Evolutionary conservation across 2,888 invertebrate species (phyloP).

Genomic region (Unio pictorum): DNA sequence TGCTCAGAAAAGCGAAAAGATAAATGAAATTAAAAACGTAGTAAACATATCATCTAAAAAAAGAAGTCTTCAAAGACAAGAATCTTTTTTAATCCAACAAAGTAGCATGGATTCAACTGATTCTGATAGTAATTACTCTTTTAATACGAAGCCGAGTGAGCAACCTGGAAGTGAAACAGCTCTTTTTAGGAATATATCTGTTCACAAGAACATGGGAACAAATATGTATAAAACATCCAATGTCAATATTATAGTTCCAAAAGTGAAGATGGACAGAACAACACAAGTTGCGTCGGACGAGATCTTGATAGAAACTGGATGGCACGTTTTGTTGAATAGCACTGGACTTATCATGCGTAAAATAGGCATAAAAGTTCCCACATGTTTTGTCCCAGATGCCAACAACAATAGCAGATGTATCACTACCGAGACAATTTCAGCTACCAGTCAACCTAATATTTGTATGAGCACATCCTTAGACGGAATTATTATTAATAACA

Average conservation of each 20-base stretch:
- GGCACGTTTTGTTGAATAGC: conserved; percentile 13
- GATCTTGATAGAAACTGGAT: conserved; percentile 48
- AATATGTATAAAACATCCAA: conserved; percentile 3
- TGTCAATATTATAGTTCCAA: conserved; percentile 25
- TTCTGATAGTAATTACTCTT: neutral
- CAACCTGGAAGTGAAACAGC: neutral
- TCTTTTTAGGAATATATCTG: conserved; percentile 20
- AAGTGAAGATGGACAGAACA: conserved; percentile 28
- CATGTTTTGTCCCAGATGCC: no score
- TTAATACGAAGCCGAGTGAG: no score
- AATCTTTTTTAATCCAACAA: conserved; percentile 10
- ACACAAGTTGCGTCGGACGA: conserved; percentile 38
- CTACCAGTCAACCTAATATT: no score
- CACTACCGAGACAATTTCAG: neutral
- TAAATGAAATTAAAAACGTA: no score
- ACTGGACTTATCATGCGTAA: conserved; percentile 10
- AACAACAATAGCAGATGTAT: neutral
- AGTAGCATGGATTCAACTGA: conserved; percentile 17
- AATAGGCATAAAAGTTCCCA: conserved; percentile 17
- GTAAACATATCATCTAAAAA: neutral
- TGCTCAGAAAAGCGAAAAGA: no score
- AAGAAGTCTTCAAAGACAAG: conserved; percentile 12
- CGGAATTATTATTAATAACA: no score
- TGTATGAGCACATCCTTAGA: no score
- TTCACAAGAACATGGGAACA: conserved; percentile 1